phyloP scores from a whole-genome alignment of 1,140 invertebrate genomes.

The Teleopsis dalmanni region DNA sequence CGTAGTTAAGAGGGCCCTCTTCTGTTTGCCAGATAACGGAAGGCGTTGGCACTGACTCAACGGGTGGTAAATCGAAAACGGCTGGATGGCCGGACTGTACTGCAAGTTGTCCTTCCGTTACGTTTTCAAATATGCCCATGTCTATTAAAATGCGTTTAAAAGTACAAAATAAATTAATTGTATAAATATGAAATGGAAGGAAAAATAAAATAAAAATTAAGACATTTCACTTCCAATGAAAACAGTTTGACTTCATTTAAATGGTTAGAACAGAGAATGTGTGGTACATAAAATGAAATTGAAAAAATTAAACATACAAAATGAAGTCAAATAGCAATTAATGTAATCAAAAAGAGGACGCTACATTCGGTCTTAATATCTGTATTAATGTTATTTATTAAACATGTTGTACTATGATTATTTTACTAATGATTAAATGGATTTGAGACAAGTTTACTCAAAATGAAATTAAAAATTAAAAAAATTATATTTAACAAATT shows the following conservation, averaged over 20 bases:
- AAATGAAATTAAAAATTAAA: no score
- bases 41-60: conserved; percentile 74
- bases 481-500: no score
- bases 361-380: neutral
- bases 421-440: no score
- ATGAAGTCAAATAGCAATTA: no score
- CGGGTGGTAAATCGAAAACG: conserved; percentile 68
- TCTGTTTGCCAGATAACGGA: conserved; percentile 78
- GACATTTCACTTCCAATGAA: neutral
- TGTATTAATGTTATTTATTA: neutral
- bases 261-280: neutral
- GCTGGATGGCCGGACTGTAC: conserved; percentile 73
- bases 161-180: no score
- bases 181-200: neutral
- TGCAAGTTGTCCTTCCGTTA: conserved; percentile 56
- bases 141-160: conserved; percentile 48
- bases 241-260: neutral
- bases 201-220: neutral
- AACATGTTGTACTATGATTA: no score
- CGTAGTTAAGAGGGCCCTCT: conserved; percentile 61
- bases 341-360: neutral
- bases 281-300: conserved; percentile 2
- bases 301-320: no score
- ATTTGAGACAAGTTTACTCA: no score
- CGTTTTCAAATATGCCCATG: conserved; percentile 73